Evolutionary conservation across 2,797 vertebrate species (phyloP).

Genomic region (Falco berigora): DNA sequence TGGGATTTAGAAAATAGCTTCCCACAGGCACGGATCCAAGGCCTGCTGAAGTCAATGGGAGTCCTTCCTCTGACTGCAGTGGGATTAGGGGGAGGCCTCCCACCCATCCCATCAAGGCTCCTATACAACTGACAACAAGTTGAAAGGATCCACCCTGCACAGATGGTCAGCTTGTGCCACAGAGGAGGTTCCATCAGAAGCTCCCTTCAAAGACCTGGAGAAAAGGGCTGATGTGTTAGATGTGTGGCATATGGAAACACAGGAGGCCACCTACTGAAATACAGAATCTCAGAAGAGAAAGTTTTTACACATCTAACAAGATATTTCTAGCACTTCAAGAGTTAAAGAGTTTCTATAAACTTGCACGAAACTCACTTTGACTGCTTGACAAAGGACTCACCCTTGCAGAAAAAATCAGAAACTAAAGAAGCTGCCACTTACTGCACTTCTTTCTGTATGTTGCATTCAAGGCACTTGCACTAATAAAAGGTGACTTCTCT

Average conservation of each 20-base stretch:
- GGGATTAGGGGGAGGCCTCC: background rate
- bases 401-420: background rate
- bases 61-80: background rate
- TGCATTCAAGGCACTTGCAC: background rate
- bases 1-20: slow-evolving; percentile 22
- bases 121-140: background rate
- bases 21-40: slow-evolving; percentile 16
- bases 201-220: background rate
- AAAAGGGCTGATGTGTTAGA: background rate
- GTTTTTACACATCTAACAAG: background rate
- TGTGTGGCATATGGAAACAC: background rate
- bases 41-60: background rate
- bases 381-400: background rate
- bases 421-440: background rate
- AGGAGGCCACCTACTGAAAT: background rate
- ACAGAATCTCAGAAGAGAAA: background rate
- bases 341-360: background rate
- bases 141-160: background rate
- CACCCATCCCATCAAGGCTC: background rate
- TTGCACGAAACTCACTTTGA: background rate
- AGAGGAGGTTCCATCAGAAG: background rate
- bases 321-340: background rate
- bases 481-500: background rate
- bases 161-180: background rate
- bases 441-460: background rate